Evolutionary conservation across 1,140 invertebrate genomes (phyloP), one percentile per base, ranked within the genome.

Genomic region (Scaptomyza hsui): DNA sequence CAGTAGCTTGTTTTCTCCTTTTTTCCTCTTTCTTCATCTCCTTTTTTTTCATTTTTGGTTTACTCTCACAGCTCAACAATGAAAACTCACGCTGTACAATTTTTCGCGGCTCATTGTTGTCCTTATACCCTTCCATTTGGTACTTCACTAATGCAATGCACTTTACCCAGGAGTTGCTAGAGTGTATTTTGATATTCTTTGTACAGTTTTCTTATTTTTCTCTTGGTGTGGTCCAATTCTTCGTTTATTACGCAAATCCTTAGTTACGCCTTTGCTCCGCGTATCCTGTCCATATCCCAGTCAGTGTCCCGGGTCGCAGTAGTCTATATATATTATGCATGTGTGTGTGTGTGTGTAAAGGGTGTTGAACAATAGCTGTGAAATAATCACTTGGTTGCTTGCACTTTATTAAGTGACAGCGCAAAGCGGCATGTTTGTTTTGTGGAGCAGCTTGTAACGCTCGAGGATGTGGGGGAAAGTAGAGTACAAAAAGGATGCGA

Each of bases 351-450:
- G 37, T 48, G 19, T 26, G 4, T 26, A 29, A 53, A 9, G 53
- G 35, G 74, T 68, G 71, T 63, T 68, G 72, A 80, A 85, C 80
- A 85, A 85, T 80, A 86, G 80, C 81, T 86, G 73, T 85, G 80
- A 85, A 85, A 85, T 86, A 85, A 85, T 85, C 80, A 85, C 80
- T 85, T 85, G 81, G 68, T 78, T 77, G 80, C 86, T 86, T 85
- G 77, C 81, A 85, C 80, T 85, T 86, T 85, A 85, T 86, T 85
- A 85, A 80, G 60, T 77, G 68, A 37, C 37, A 44, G 53, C 39
- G 49, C 19, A 24, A 26, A 41, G 39, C 39, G 48, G 45, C 57
- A 39, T 64, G 68, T 65, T 49, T 18, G 35, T 41, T 51, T 24
- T 37, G 7, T 6, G 5, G 18, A 24, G 12, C 18, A 44, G 44